Base-by-base conservation (phyloP, 2,888 invertebrate species). In the Catocala nupta region DNA sequence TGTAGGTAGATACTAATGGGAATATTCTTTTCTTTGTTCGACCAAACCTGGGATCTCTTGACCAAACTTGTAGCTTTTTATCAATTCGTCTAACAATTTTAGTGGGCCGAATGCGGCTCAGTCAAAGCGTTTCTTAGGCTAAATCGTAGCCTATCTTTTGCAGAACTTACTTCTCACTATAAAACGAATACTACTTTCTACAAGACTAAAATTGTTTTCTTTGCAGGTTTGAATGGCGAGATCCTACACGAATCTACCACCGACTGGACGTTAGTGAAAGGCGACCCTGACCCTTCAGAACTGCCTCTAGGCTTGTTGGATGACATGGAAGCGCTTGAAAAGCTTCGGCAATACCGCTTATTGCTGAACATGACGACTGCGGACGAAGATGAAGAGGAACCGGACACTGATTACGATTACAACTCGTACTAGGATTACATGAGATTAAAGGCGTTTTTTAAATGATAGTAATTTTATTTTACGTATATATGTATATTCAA, bases 341-440 rank as follows among this genome's bases (percentile, higher is more conserved):
- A 88, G 66, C 86, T 93, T 7, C 85, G 87, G 0, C 86, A 90
- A 71, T 88, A 90, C 79, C 88, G 88, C 63, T 71, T 89, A 9
- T 76, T 92, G 47, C 90, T 84, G 42, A 90, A 90, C 78, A 80
- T 83, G 52, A 87, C 89, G 9, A 85, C 84, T 33, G 69, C 81
- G 0, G 84, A 85, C 0, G 88, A 90, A 0, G 83, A 84, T 0
- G 88, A 89, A 5, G 84, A 84, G 11, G 86, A 86, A 9, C 54
- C 75, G 12, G 93, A 91, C 63, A 81, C 79, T 25, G 91, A 90
- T 67, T 89, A 92, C 68, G 91, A 93, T 68, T 93, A 93, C 68
- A 89, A 81, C 77, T 87, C 89, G 60, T 91, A 93, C 81, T 92
- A 86, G 81, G 76, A 78, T 68, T 68, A 78, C 71, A 83, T 77